Evolutionary conservation across 2,888 invertebrate species (phyloP), one percentile per base, ranked within the genome.

Genomic region (Octodonta nipae): DNA sequence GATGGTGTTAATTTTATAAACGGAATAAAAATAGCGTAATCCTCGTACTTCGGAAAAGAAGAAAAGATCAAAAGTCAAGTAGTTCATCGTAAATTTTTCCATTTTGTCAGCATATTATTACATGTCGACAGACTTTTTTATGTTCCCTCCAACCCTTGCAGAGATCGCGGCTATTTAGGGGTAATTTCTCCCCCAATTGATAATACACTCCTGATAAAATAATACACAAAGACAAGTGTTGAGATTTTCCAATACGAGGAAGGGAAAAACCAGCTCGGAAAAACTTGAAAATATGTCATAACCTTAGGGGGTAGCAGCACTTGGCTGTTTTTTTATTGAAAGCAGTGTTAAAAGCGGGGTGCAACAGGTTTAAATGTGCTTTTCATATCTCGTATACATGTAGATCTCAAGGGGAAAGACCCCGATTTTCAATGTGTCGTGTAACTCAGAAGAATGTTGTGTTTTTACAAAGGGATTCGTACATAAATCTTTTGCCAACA

Each of bases 301-400:
- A 48, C 51, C 51, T 49, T 40, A 39, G 47, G 49, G 49, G 50
- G 45, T 43, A 38, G 36, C 41, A 38, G 36, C 44, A n/a, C n/a
- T n/a, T n/a, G n/a, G n/a, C 39, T 37, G 40, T 40, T 40, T 35
- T 45, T 47, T 47, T 47, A 49, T 49, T 47, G 46, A 49, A 50
- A 49, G 11, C n/a, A 22, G 11, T 10, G 22, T 22, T 22, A 11
- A n/a, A n/a, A n/a, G 28, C 28, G 42, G 45, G 42, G 44, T 40
- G 54, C 55, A 58, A 56, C 58, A 58, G 58, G 58, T 58, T 58
- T 52, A 56, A 56, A 56, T 55, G 56, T 46, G 50, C 51, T 55
- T 55, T 55, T 56, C 51, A 55, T 55, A 54, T 49, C 47, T 39
- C 46, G 49, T 47, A 51, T 47, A 47, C 51, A 46, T 52, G 44